A percentile compares a stretch with the other conserved stretches of the same genome.
Conservation (phyloP, 92 coral and sea anemone species). For the Siderastrea siderea region DNA sequence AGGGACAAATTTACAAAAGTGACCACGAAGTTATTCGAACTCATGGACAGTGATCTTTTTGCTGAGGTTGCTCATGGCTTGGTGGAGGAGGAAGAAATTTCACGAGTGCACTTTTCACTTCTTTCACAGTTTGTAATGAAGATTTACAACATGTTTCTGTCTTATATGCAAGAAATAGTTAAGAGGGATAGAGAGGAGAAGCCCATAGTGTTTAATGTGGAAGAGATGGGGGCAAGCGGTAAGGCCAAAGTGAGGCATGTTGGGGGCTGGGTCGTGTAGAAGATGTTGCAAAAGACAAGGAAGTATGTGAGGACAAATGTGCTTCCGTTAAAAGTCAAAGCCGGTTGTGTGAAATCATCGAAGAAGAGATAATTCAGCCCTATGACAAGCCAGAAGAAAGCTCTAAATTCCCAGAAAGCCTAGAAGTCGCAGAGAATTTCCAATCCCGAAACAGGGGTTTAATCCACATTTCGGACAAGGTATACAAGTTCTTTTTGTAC, state of each 20-base stretch:
- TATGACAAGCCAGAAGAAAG: constrained; percentile 44
- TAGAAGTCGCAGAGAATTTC: constrained; percentile 38
- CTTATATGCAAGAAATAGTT: constrained; percentile 29
- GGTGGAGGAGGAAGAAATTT: constrained; percentile 6
- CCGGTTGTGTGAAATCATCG: constrained; percentile 34
- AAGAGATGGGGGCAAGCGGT: constrained; percentile 49
- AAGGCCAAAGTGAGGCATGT: constrained; percentile 57
- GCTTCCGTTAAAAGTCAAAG: constrained; percentile 29
- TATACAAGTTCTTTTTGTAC: constrained; percentile 32
- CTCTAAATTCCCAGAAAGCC: constrained; percentile 45
- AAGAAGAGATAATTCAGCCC: constrained; percentile 49
- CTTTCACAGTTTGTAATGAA: constrained; percentile 26
- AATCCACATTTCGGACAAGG: constrained; percentile 49
- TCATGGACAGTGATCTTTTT: constrained; percentile 11
- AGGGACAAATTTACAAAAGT: constrained; percentile 49
- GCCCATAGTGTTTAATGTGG: constrained; percentile 47
- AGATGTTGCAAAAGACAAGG: constrained; percentile 10
- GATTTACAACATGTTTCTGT: constrained; percentile 35
- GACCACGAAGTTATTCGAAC: constrained; percentile 27
- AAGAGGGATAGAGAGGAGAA: constrained; percentile 32
- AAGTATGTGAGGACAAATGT: constrained; percentile 44
- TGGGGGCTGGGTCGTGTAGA: constrained; percentile 61
- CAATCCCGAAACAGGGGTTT: constrained; percentile 51
- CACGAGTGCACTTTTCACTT: neutral
- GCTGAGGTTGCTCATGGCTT: constrained; percentile 16